These are phyloP conservation scores for Cyaniris semiargus DNA, from an alignment of 2,888 invertebrate species.

Conservation along the genomic window DNA sequence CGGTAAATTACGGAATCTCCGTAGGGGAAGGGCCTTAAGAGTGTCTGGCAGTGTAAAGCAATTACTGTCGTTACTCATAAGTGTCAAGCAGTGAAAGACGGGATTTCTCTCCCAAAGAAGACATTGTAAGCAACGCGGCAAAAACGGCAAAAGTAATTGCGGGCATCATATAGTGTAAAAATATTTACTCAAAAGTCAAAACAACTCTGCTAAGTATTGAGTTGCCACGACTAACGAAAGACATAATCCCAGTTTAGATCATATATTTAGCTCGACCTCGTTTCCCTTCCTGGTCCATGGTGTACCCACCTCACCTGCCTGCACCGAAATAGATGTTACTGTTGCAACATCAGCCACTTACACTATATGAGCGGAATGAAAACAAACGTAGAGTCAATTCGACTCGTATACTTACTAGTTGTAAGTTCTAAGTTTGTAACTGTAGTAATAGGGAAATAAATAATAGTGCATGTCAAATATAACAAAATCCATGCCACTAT, in stretches of 20 bases:
- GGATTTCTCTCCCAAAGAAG: no score
- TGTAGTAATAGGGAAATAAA: no score
- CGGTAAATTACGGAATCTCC: no score
- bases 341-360: slow-evolving; percentile 19
- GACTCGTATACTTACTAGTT: background rate
- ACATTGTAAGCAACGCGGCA: no score
- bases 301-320: slow-evolving; percentile 50
- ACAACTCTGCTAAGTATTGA: background rate
- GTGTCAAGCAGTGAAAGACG: no score
- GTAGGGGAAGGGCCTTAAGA: no score
- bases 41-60: no score
- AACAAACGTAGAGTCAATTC: background rate
- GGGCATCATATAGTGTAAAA: background rate
- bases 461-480: no score
- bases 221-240: background rate
- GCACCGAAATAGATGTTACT: slow-evolving; percentile 28
- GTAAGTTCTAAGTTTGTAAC: no score
- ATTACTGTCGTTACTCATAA: no score
- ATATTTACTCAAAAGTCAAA: background rate
- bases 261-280: slow-evolving; percentile 72
- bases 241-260: slow-evolving; percentile 40
- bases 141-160: no score
- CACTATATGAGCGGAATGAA: background rate
- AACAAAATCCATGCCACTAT: no score
- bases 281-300: slow-evolving; percentile 61